Evolutionary conservation across 1,140 invertebrate genomes (phyloP).

Genomic region (Heliothis subflexa): DNA sequence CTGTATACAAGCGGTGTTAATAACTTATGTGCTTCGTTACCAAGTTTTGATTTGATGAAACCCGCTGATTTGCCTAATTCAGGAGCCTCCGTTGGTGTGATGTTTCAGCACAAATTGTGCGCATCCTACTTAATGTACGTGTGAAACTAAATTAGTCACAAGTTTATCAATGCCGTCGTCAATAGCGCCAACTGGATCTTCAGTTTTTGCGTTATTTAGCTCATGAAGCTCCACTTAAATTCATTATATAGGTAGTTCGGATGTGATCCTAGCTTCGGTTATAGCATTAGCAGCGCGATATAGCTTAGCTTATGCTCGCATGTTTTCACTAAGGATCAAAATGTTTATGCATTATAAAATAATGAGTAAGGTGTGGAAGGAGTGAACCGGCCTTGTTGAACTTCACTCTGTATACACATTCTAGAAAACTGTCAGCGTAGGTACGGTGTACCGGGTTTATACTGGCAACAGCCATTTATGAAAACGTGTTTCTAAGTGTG

Average conservation of each 20-base stretch:
- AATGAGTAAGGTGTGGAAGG: conserved; percentile 1
- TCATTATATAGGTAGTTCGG: neutral
- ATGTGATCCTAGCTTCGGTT: neutral
- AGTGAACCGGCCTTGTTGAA: conserved; percentile 5
- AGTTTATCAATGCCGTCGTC: conserved; percentile 9
- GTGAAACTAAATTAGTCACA: conserved; percentile 31
- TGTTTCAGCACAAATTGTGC: conserved; percentile 29
- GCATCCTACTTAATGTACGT: conserved; percentile 25
- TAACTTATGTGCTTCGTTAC: conserved; percentile 45
- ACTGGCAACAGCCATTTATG: conserved; percentile 1
- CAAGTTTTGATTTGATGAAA: conserved; percentile 51
- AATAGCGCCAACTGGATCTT: neutral
- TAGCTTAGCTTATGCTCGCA: neutral
- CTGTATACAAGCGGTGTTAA: conserved; percentile 27
- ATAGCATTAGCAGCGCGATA: neutral
- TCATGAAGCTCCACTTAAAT: neutral
- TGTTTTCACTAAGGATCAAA: neutral
- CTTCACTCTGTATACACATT: conserved; percentile 26
- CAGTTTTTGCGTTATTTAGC: neutral
- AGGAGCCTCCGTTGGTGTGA: conserved; percentile 15
- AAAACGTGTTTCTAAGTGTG: conserved; percentile 32
- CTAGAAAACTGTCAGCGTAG: neutral
- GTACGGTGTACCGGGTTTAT: neutral
- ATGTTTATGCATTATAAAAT: conserved; percentile 14
- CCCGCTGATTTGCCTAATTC: conserved; percentile 41